A percentile compares a stretch with the other conserved stretches of the same genome.
Evolutionary conservation across 37 sponge, comb jelly and placozoan species (phyloP).

Genomic region (Ianthella basta): DNA sequence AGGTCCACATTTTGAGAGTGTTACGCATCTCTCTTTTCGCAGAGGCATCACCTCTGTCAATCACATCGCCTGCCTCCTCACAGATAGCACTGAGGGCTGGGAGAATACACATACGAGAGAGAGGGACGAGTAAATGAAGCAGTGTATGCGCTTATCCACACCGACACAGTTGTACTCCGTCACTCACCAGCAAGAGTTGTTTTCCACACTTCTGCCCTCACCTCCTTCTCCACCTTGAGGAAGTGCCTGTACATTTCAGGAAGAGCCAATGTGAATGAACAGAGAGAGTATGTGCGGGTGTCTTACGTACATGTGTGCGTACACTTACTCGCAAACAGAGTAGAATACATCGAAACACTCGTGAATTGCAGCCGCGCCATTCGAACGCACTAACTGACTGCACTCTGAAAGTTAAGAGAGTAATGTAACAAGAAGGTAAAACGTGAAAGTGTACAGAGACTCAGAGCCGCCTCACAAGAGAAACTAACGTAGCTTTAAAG

Average conservation of each 20-base stretch:
- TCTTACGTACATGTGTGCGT: not conserved
- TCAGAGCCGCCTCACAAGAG: too few species aligned
- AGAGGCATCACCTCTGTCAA: not conserved
- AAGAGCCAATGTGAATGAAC: not conserved
- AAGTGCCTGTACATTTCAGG: slow-evolving; percentile 27
- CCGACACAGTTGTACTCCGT: too few species aligned
- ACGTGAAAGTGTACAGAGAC: not conserved
- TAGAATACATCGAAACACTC: slow-evolving; percentile 25
- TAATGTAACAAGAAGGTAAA: not conserved
- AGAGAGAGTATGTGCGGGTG: not conserved
- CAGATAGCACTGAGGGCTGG: not conserved
- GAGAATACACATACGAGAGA: not conserved
- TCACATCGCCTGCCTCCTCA: not conserved
- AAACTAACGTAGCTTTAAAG: not conserved
- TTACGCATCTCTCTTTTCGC: slow-evolving; percentile 4
- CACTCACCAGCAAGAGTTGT: slow-evolving; percentile 16
- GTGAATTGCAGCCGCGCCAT: not conserved
- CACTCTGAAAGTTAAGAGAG: not conserved
- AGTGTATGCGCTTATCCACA: not conserved
- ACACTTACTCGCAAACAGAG: slow-evolving; percentile 28
- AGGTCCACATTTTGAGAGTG: slow-evolving; percentile 72
- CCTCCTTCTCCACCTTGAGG: slow-evolving; percentile 5
- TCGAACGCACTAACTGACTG: not conserved
- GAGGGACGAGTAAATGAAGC: not conserved
- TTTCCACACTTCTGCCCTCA: slow-evolving; percentile 28